Evolutionary conservation across 2,888 invertebrate genomes (phyloP), one percentile per base, ranked within the genome.

Genomic region (Lycocerus yunnanus): DNA sequence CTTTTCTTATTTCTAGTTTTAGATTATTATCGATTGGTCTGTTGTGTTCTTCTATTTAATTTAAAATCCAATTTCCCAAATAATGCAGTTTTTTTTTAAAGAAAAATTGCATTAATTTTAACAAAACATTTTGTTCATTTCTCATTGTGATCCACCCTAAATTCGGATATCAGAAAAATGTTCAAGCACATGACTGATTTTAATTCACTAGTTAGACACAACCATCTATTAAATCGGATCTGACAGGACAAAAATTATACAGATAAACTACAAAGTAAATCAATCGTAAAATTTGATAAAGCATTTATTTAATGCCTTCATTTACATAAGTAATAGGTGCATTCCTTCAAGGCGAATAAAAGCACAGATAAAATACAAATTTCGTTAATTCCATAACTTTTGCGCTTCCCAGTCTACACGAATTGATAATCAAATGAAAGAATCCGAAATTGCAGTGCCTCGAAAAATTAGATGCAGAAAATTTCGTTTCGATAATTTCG

Each of bases 401-500:
- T 61, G 15, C 15, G 59, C 20, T 60, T 16, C 16, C 18, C 9
- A n/a, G 43, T 43, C 15, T 43, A 16, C 16, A 43, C 43, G 58
- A 66, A n/a, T 20, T 63, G 20, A 18, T 27, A 69, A 61, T 18
- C 27, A 63, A 59, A 59, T 43, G 68, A 72, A 72, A 68, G 72
- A 72, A 72, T 72, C 21, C 65, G 68, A 68, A 72, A 72, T 72
- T 68, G 63, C 72, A 13, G 15, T 58, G 27, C 21, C 73, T 15
- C 14, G 20, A 66, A 58, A 72, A 72, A 69, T 73, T 69, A 73
- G 73, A 73, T 69, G 69, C 21, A 20, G 69, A 15, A 60, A 73
- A 73, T 66, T 69, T 66, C 69, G 69, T 73, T 73, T 66, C 73
- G 69, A 73, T 73, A 73, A 73, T 69, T 73, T 59, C 27, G 18